Base-by-base conservation (phyloP, 2,888 invertebrate species). In the Agapostemon virescens region DNA sequence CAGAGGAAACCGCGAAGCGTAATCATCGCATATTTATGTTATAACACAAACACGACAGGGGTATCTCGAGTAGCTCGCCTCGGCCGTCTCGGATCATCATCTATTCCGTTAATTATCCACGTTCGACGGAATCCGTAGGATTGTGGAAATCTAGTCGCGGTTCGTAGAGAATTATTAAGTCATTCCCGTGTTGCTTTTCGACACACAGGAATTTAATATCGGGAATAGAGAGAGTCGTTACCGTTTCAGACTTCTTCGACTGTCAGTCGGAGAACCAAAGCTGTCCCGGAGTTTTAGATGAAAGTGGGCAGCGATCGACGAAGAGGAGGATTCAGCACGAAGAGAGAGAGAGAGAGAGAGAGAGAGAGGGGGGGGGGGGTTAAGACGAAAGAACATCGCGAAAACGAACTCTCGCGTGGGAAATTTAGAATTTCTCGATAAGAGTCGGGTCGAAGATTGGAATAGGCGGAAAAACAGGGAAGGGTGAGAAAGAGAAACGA, bases 121-220 rank as follows among this genome's bases (percentile, higher is more conserved):
- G 11, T 67, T 11, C 20, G 45, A 61, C 63, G 23, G 61, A 42
- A 42, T 45, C 26, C 67, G n/a, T 11, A 40, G 7, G 5, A 42
- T 2, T 17, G 26, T 7, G 15, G 45, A 26, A 40, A 20, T 36
- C 20, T 15, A 17, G 40, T 15, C 20, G 17, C 20, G 17, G 20
- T 7, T 17, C n/a, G 42, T 7, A 26, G 17, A 61, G n/a, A 23
- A 20, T 74, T 40, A 49, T 64, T 58, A 52, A 61, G 61, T 73
- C 55, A 11, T 71, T 58, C 15, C 52, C 36, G 38, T 55, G 67
- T 58, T 69, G 52, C 73, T 71, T 30, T 40, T 71, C 55, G 33
- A 30, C 71, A 33, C 74, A 42, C 64, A 64, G 72, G 72, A 85
- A 83, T 84, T 85, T 84, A 85, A 80, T 85, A 75, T 73, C 68